Conservation (phyloP, 2,888 invertebrate genomes). For the Tipula unca region DNA sequence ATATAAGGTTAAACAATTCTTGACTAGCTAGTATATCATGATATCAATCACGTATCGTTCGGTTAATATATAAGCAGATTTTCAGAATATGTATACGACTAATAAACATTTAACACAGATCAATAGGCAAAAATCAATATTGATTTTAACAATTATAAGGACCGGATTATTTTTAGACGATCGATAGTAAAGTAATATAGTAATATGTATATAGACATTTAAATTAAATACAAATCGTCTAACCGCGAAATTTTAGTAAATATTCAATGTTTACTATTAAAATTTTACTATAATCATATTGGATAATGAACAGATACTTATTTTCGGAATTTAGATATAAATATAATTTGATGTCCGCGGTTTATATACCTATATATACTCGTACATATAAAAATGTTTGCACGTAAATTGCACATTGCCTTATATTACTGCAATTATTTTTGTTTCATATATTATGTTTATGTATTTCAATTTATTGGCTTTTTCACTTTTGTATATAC, state of each 20-base stretch:
- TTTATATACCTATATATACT: not conserved
- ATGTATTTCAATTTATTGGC: not conserved
- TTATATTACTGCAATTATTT: not conserved
- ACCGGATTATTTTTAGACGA: not conserved
- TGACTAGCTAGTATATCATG: not conserved
- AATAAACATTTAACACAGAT: not conserved
- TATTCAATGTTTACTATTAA: slow-evolving; percentile 8
- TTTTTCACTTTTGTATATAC: too few species aligned
- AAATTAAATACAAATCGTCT: not conserved
- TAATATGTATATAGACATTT: not conserved
- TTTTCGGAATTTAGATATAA: not conserved
- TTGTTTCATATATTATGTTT: not conserved
- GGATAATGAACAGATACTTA: not conserved
- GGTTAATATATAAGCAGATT: not conserved
- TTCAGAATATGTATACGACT: not conserved
- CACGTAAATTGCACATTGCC: not conserved
- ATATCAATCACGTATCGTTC: not conserved
- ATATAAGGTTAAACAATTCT: not conserved
- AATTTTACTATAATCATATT: not conserved
- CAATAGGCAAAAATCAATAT: not conserved
- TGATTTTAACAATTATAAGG: not conserved
- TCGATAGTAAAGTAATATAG: too few species aligned
- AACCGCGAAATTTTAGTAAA: not conserved
- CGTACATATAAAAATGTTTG: not conserved
- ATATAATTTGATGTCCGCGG: not conserved